A percentile compares a stretch with the other conserved stretches of the same genome.
phyloP scores from a whole-genome alignment of 2,113 vertebrate species.

The Thalassoma bifasciatum region DNA sequence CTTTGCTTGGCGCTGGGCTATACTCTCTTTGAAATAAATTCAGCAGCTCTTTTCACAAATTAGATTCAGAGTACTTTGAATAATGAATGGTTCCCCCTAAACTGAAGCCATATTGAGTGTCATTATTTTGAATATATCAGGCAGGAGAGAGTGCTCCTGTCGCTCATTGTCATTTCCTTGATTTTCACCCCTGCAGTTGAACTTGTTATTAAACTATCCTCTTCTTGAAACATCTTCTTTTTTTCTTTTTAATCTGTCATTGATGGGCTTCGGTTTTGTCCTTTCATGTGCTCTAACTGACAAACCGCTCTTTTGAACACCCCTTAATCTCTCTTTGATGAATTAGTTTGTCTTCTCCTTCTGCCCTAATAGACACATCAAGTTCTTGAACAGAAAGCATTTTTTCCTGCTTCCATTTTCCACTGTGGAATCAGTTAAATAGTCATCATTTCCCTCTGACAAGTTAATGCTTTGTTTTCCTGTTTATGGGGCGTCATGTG shows the following conservation, averaged over 20 bases:
- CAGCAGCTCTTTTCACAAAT: slow-evolving; percentile 43
- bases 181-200: slow-evolving; percentile 59
- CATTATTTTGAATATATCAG: slow-evolving; percentile 48
- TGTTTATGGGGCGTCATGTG: slow-evolving; percentile 78
- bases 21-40: slow-evolving; percentile 44
- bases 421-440: slow-evolving; percentile 73
- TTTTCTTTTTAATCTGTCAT: slow-evolving; percentile 64
- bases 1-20: slow-evolving; percentile 32
- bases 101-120: slow-evolving; percentile 42
- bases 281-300: slow-evolving; percentile 62
- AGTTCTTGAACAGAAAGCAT: slow-evolving; percentile 58
- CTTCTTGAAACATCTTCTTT: slow-evolving; percentile 49
- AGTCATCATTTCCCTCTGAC: slow-evolving; percentile 75
- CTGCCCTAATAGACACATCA: slow-evolving; percentile 63
- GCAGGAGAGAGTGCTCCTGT: slow-evolving; percentile 52
- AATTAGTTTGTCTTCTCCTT: slow-evolving; percentile 54
- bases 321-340: slow-evolving; percentile 65
- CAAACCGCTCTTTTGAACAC: slow-evolving; percentile 53
- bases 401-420: slow-evolving; percentile 47
- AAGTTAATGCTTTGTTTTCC: slow-evolving; percentile 79
- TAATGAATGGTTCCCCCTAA: slow-evolving; percentile 27
- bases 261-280: slow-evolving; percentile 66
- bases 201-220: slow-evolving; percentile 64
- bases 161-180: slow-evolving; percentile 55
- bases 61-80: slow-evolving; percentile 47